Conservation (phyloP, 2,888 invertebrate genomes). For the Eurois occulta region DNA sequence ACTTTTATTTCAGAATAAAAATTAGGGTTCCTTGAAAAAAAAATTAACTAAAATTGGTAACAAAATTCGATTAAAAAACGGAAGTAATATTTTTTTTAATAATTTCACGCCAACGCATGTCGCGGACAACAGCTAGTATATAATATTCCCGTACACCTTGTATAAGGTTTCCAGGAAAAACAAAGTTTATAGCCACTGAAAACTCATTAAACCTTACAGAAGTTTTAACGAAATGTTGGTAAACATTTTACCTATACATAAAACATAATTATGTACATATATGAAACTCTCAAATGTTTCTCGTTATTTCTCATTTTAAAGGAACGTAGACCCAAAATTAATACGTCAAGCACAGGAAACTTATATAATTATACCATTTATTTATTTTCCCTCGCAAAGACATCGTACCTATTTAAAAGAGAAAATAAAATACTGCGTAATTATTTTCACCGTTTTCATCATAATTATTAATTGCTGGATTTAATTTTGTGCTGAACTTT, state of each 20-base stretch:
- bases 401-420: not conserved
- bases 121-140: too few relatives aligned
- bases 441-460: conserved; percentile 26
- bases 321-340: conserved; percentile 22
- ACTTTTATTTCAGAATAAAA: too few relatives aligned
- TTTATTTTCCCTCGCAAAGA: conserved; percentile 8
- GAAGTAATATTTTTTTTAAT: too few relatives aligned
- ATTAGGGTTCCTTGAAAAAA: too few relatives aligned
- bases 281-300: not conserved
- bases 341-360: conserved; percentile 51
- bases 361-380: conserved; percentile 31
- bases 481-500: conserved; percentile 11
- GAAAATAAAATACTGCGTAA: conserved; percentile 18
- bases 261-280: not conserved
- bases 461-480: conserved; percentile 22
- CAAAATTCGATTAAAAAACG: too few relatives aligned
- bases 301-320: conserved; percentile 10
- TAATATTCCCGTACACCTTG: not conserved
- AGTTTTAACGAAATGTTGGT: conserved; percentile 40
- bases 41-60: too few relatives aligned
- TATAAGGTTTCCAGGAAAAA: not conserved
- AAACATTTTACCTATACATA: conserved; percentile 1
- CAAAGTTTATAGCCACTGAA: conserved; percentile 29
- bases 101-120: too few relatives aligned
- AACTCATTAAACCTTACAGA: conserved; percentile 38